Conservation (phyloP, 2,113 vertebrate genomes). For the Eubucco bourcierii region DNA sequence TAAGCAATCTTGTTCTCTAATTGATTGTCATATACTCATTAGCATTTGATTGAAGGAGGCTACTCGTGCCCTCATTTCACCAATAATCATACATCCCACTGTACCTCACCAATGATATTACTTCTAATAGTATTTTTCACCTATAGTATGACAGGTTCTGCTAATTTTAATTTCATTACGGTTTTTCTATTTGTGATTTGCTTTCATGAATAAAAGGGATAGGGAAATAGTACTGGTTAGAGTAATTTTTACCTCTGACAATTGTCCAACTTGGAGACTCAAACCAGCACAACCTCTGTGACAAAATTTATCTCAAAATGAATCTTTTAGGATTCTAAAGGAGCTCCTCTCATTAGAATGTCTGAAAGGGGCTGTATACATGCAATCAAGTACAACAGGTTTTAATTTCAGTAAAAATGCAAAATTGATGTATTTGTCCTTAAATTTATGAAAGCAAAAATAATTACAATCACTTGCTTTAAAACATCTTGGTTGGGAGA, state of each 20-base stretch:
- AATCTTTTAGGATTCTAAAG: not conserved
- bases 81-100: not conserved
- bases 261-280: too few relatives aligned
- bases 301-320: not conserved
- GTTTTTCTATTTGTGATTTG: not conserved
- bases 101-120: not conserved
- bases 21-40: too few relatives aligned
- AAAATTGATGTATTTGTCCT: not conserved
- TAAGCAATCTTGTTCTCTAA: not conserved
- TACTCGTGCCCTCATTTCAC: not conserved
- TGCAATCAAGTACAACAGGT: not conserved
- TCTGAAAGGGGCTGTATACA: not conserved
- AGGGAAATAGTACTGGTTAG: not conserved
- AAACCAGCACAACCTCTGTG: too few relatives aligned
- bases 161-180: not conserved
- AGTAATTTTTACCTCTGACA: not conserved
- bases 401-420: not conserved
- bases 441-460: not conserved
- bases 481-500: conserved; percentile 21
- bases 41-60: not conserved
- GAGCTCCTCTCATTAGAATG: not conserved
- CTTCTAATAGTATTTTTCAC: not conserved
- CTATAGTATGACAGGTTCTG: not conserved
- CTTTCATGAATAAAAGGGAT: not conserved
- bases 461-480: not conserved